These are phyloP conservation scores for Illadopsis cleaveri DNA, from an alignment of 2,113 vertebrate genomes.

Conservation along the genomic window DNA sequence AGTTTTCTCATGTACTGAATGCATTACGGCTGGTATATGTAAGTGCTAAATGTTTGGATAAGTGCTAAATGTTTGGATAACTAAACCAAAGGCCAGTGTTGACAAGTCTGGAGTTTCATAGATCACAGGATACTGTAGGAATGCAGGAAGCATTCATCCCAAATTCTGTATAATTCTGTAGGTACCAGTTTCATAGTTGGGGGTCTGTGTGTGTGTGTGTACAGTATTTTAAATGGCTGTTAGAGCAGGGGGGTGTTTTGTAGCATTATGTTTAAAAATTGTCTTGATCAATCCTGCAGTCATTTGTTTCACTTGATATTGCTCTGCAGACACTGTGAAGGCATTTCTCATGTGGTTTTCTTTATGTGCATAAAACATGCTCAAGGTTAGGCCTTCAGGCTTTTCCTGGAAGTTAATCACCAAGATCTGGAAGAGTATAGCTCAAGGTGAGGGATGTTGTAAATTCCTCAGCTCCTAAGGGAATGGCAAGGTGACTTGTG, in stretches of 20 bases:
- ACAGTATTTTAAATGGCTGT: background rate
- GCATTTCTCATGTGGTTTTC: background rate
- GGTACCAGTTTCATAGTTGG: background rate
- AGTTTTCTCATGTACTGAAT: background rate
- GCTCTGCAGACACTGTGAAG: background rate
- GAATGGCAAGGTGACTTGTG: background rate
- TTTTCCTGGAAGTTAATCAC: slow-evolving; percentile 17
- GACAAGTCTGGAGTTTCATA: background rate
- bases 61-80: background rate
- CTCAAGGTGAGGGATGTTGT: background rate
- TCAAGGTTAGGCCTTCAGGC: background rate
- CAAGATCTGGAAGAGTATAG: background rate
- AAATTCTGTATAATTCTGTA: background rate
- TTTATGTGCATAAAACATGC: background rate
- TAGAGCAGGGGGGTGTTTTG: background rate
- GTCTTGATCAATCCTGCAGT: background rate
- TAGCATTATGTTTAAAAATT: background rate
- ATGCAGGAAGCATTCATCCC: background rate
- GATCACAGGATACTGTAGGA: background rate
- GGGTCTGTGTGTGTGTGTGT: background rate
- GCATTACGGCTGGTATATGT: background rate
- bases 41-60: background rate
- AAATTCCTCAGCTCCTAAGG: background rate
- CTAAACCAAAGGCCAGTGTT: background rate
- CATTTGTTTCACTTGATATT: background rate